Conservation (phyloP, 2,113 vertebrate species). For the Neodontobutis hainanensis region DNA sequence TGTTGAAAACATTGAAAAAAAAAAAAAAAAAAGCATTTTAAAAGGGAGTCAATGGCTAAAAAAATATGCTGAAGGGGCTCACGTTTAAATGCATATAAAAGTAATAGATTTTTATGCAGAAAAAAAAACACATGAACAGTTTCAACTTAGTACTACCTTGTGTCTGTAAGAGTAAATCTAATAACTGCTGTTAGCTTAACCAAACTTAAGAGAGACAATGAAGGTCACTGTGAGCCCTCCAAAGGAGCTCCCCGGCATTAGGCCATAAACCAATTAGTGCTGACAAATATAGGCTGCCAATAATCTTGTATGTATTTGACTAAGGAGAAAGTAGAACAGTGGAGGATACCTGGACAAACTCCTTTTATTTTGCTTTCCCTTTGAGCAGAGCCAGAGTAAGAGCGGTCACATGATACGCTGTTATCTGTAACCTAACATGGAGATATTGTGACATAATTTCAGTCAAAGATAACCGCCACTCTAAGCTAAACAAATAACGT, state of each 20-base stretch:
- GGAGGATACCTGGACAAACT: background rate
- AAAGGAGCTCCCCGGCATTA: slow-evolving; percentile 27
- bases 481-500: background rate
- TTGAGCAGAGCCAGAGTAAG: too few relatives aligned
- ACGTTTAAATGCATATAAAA: too few relatives aligned
- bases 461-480: background rate
- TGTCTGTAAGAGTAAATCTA: background rate
- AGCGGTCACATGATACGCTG: background rate
- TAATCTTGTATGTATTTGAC: slow-evolving; percentile 58
- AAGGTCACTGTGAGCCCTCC: slow-evolving; percentile 10
- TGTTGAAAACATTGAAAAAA: too few relatives aligned
- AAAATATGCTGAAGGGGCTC: too few relatives aligned
- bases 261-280: slow-evolving; percentile 63
- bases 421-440: slow-evolving; percentile 3
- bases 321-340: background rate
- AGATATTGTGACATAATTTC: background rate
- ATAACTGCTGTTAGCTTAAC: background rate
- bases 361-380: too few relatives aligned
- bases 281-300: slow-evolving; percentile 63
- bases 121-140: too few relatives aligned
- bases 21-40: too few relatives aligned
- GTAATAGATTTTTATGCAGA: too few relatives aligned
- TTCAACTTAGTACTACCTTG: background rate
- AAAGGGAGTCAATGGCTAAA: too few relatives aligned
- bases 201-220: background rate